Evolutionary conservation across 2,888 invertebrate genomes (phyloP), one percentile per base, ranked within the genome.

Genomic region (Pheosia tremula): DNA sequence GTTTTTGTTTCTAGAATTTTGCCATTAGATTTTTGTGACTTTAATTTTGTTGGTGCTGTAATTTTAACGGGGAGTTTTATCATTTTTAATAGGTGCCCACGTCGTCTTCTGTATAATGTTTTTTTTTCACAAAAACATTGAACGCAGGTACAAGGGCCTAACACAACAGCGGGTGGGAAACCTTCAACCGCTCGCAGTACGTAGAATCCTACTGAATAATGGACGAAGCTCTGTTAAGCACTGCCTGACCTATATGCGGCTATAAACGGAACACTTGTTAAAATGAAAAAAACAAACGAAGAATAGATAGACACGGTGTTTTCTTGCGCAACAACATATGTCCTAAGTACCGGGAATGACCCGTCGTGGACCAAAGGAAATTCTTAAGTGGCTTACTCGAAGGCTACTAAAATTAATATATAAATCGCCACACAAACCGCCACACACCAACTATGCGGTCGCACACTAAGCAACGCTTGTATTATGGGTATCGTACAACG

Each of bases 1-100:
- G 85, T 89, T 89, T 87, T 87, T 87, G 85, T 87, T 83, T 74
- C 82, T 80, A 80, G 78, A 78, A 83, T 81, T 83, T 87, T 80
- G 78, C 78, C 56, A 79, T 79, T 79, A 81, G 75, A 80, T 83
- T 85, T 86, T 85, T 83, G 83, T 79, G 78, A 75, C 71, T 77
- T 81, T 81, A 78, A 69, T 77, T 77, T 76, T 56, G 67, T 66
- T 61, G 49, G 64, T 57, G 45, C 57, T 61, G 61, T 69, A 66
- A 74, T 74, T 78, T 24, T 63, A 43, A 54, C 36, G 58, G 39
- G 64, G 63, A 64, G 69, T 74, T 80, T 79, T 80, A 75, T 74
- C 71, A 67, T 73, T 79, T 72, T 55, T 71, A 64, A 61, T 62
- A 60, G 63, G 59, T 59, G 57, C 60, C 61, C 24, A 55, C 37